These are phyloP conservation scores for Aeoliscus strigatus DNA, from an alignment of 2,797 vertebrate genomes.

Conservation along the genomic window DNA sequence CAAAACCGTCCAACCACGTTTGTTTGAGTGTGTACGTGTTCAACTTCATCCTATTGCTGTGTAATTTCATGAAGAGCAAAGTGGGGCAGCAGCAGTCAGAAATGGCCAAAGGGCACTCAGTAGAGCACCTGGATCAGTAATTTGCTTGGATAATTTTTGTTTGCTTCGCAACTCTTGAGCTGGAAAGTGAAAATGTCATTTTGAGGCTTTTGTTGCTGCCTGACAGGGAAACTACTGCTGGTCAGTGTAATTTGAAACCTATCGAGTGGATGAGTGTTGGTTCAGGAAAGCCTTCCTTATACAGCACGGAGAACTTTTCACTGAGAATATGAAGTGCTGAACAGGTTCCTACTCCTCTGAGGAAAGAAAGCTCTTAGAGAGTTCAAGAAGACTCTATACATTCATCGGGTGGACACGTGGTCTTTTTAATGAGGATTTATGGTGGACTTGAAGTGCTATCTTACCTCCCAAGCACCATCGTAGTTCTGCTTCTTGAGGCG, in stretches of 20 bases:
- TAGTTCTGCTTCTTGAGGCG: conserved; percentile 96
- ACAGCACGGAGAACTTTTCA: conserved; percentile 16
- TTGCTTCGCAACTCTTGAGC: conserved; percentile 64
- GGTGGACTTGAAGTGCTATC: conserved; percentile 26
- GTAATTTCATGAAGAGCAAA: conserved; percentile 50
- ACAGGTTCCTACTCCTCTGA: conserved; percentile 28
- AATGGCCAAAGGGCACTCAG: conserved; percentile 64
- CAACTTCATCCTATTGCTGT: conserved; percentile 32
- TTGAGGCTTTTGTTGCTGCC: conserved; percentile 48
- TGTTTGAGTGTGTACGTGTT: conserved; percentile 33
- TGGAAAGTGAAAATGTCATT: conserved; percentile 21
- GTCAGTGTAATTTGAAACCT: conserved; percentile 55
- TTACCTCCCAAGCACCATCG: conserved; percentile 96
- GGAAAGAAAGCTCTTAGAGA: conserved; percentile 27
- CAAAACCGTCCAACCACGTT: conserved; percentile 24
- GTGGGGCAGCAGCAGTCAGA: conserved; percentile 53
- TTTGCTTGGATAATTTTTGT: conserved; percentile 65
- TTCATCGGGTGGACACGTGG: conserved; percentile 36
- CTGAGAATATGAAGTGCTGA: conserved; percentile 17
- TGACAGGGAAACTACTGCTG: conserved; percentile 54
- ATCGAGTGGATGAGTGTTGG: conserved; percentile 32
- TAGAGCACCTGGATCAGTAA: conserved; percentile 61
- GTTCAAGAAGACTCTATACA: conserved; percentile 38
- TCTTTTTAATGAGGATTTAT: conserved; percentile 39
- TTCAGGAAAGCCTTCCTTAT: conserved; percentile 11